Base-by-base conservation (phyloP, 2,797 vertebrate genomes). In the Enteromius viviparus region DNA sequence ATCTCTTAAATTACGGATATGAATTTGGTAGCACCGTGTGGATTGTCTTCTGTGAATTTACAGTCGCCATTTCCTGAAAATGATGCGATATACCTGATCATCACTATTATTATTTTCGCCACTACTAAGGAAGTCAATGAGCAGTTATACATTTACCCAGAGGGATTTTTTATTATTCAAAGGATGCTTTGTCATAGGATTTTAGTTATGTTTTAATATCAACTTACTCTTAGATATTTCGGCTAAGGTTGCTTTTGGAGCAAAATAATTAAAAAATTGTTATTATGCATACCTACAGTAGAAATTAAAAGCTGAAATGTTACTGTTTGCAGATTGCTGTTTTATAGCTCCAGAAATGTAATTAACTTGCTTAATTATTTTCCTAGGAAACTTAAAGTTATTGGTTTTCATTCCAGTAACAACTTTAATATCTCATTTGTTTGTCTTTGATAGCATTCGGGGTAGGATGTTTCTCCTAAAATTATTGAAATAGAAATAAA, bases 1-100 rank as follows among this genome's bases (percentile, higher is more conserved):
- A 14, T 81, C 75, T 78, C 69, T 51, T 78, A 79, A 72, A 69
- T 78, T 83, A 72, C 76, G n/a, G 53, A 75, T 78, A 62, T 80
- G 53, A 77, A 87, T 84, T 78, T 51, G 51, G 29, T 55, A 78
- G 26, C 14, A 26, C 58, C 23, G 21, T 3, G 60, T 85, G 84
- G 40, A 79, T 49, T 15, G 64, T 70, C 70, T 62, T 66, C 32
- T n/a, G 71, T 60, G 55, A 70, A 78, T 83, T 70, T 78, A 83
- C 82, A 49, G 40, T 58, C 6, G 64, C 74, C 81, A 62, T 83
- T 83, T 77, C 14, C 64, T 78, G 53, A 71, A 71, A 49, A 34
- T 71, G 37, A 47, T 11, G 19, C 7, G 3, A 37, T 71, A 21
- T 58, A 62, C 65, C 62, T 76, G 72, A 76, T 82, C 34, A 53